Percentiles rank a stretch among this genome's conserved stretches.
phyloP scores from a whole-genome alignment of 2,888 invertebrate species.

The Euzetes globulus region DNA sequence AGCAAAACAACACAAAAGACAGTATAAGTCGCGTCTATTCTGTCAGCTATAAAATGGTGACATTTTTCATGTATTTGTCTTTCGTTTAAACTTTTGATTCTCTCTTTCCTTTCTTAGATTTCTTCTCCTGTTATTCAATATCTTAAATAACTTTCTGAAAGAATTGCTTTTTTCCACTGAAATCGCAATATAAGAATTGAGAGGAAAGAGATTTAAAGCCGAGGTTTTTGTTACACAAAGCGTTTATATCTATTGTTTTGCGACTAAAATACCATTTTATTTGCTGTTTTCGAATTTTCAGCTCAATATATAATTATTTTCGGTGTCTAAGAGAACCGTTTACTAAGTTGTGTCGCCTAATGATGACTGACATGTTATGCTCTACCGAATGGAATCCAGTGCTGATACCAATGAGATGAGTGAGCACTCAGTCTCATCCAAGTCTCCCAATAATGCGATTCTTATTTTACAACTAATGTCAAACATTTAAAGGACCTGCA shows the following conservation, averaged over 20 bases:
- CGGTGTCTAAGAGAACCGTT: constrained; percentile 6
- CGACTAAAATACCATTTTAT: neutral
- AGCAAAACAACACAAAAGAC: too few relatives aligned
- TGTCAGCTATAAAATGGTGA: too few relatives aligned
- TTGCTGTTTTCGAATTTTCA: neutral
- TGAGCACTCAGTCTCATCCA: neutral
- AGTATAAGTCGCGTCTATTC: too few relatives aligned
- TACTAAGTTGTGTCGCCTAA: neutral
- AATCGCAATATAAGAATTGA: too few relatives aligned
- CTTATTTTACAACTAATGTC: neutral
- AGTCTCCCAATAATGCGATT: neutral
- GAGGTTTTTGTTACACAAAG: neutral
- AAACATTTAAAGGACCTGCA: neutral
- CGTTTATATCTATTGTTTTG: neutral
- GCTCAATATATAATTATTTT: constrained; percentile 16
- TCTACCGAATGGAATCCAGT: neutral
- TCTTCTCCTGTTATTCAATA: constrained; percentile 1
- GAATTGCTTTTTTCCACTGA: too few relatives aligned
- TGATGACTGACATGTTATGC: constrained; percentile 2
- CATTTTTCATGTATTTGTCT: too few relatives aligned
- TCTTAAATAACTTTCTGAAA: neutral
- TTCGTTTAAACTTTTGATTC: too few relatives aligned
- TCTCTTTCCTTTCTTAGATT: neutral
- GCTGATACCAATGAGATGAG: neutral
- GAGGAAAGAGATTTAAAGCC: neutral